Evolutionary conservation across 2,797 vertebrate genomes (phyloP).

Genomic region (Eurystomus glaucurus): DNA sequence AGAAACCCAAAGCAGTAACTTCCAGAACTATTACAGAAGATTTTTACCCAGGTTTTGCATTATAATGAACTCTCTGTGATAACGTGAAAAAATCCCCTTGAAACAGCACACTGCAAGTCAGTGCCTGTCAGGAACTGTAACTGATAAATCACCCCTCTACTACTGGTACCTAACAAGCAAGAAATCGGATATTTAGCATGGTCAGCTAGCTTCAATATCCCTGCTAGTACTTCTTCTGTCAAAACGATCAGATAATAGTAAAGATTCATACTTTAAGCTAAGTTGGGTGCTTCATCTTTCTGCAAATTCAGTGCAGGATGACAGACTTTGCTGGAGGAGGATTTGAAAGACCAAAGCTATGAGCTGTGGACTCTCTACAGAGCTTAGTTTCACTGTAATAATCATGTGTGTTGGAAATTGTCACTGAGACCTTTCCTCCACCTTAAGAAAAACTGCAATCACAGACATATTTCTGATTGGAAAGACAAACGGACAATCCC

Average conservation of each 20-base stretch:
- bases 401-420: neutral
- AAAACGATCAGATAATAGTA: conserved; percentile 27
- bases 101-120: neutral
- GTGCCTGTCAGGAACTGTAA: neutral
- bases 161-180: conserved; percentile 18
- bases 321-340: conserved; percentile 1
- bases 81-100: conserved; percentile 16
- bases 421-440: neutral
- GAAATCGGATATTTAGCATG: conserved; percentile 12
- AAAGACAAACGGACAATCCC: neutral
- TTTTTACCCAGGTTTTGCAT: conserved; percentile 36
- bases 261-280: conserved; percentile 22
- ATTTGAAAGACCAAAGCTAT: conserved; percentile 11
- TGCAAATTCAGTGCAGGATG: neutral
- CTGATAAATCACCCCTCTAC: neutral
- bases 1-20: neutral
- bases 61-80: neutral
- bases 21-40: neutral
- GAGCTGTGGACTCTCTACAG: neutral
- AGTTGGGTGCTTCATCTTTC: conserved; percentile 15
- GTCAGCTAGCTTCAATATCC: conserved; percentile 28
- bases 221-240: conserved; percentile 51
- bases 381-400: neutral
- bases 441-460: neutral
- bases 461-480: neutral